Evolutionary conservation across 2,888 invertebrate species (phyloP).

Genomic region (Harpagoxenus sublaevis): DNA sequence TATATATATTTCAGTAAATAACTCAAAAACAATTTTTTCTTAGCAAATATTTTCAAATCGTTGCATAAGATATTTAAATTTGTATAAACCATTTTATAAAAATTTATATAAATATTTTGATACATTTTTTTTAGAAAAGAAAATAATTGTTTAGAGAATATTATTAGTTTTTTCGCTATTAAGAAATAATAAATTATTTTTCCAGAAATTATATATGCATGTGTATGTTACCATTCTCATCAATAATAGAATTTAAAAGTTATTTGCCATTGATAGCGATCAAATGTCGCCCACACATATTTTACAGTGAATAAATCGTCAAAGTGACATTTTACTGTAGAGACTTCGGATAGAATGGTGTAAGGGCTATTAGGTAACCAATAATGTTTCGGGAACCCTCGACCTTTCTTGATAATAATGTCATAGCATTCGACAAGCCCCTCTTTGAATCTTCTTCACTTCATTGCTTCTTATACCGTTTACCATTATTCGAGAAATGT

Average conservation of each 20-base stretch:
- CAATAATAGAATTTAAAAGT: background rate
- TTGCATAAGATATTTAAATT: background rate
- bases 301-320: background rate
- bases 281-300: background rate
- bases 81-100: background rate
- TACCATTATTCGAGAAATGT: constrained; percentile 44
- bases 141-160: background rate
- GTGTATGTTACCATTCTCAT: background rate
- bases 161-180: background rate
- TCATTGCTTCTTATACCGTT: constrained; percentile 6
- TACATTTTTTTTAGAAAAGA: background rate
- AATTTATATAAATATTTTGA: background rate
- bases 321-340: background rate
- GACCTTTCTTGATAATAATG: constrained; percentile 61
- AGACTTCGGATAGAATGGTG: background rate
- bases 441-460: background rate
- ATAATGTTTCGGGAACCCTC: constrained; percentile 38
- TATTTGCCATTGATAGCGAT: background rate
- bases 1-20: background rate
- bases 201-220: background rate
- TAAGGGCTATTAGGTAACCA: background rate
- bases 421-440: constrained; percentile 25
- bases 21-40: background rate
- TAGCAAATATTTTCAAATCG: background rate
- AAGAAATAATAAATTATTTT: background rate